Evolutionary conservation across 2,113 vertebrate genomes (phyloP).

Genomic region (Centropristis striata): DNA sequence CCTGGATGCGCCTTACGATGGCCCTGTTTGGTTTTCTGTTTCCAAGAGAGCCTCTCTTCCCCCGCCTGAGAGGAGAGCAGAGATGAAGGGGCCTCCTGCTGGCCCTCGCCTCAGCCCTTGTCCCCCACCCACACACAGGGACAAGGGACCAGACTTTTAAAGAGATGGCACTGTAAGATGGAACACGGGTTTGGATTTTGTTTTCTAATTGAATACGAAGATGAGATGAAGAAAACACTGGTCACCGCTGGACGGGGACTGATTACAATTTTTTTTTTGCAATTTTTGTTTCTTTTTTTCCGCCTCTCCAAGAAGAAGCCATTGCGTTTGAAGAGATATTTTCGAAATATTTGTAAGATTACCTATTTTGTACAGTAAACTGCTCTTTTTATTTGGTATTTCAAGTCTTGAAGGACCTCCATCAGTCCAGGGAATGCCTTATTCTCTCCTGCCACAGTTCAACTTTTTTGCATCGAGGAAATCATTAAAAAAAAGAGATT

Average conservation of each 20-base stretch:
- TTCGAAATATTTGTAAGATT: constrained; percentile 84
- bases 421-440: constrained; percentile 85
- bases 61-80: constrained; percentile 68
- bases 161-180: constrained; percentile 84
- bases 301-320: constrained; percentile 79
- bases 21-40: constrained; percentile 79
- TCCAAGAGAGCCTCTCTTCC: constrained; percentile 64
- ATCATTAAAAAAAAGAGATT: constrained; percentile 27
- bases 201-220: constrained; percentile 72
- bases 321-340: constrained; percentile 86
- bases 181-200: constrained; percentile 80
- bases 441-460: constrained; percentile 76
- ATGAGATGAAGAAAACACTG: constrained; percentile 74
- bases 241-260: constrained; percentile 84
- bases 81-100: constrained; percentile 72
- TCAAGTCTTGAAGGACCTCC: constrained; percentile 81
- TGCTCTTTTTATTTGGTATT: constrained; percentile 78
- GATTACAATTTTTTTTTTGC: constrained; percentile 30
- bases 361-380: constrained; percentile 85
- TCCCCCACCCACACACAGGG: background rate
- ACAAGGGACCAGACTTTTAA: constrained; percentile 67
- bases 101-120: constrained; percentile 40
- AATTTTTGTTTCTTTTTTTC: constrained; percentile 13
- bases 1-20: constrained; percentile 80
- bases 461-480: constrained; percentile 60